A percentile compares a stretch with the other conserved stretches of the same genome.
Conservation (phyloP, 1,140 invertebrate species). For the Drosophila rhopaloa region DNA sequence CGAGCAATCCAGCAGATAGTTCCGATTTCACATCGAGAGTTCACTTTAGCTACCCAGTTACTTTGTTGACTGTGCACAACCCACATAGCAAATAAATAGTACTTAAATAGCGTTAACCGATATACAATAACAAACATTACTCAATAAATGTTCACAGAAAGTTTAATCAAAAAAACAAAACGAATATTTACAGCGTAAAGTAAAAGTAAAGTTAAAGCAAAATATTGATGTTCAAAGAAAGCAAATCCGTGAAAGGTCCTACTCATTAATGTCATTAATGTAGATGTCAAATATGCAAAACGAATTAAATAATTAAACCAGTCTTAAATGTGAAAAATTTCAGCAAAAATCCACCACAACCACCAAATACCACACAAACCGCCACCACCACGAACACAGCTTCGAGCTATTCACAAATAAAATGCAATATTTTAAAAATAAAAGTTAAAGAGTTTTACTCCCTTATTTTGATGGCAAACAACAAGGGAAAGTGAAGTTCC, state of each 20-base stretch:
- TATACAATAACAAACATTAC: conserved; percentile 68
- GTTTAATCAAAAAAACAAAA: conserved; percentile 74
- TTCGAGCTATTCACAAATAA: conserved; percentile 79
- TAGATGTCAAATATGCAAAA: conserved; percentile 68
- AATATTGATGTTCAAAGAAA: conserved; percentile 71
- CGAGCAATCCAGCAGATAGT: not conserved
- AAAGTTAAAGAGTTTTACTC: conserved; percentile 18
- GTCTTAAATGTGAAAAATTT: conserved; percentile 61
- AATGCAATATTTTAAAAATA: conserved; percentile 82
- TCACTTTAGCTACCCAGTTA: conserved; percentile 40
- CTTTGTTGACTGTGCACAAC: conserved; percentile 41
- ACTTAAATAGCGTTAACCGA: conserved; percentile 56
- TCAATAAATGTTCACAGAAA: conserved; percentile 73
- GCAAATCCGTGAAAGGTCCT: conserved; percentile 73
- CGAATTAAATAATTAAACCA: conserved; percentile 67
- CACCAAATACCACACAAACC: conserved; percentile 26
- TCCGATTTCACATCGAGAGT: conserved; percentile 13
- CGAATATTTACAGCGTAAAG: conserved; percentile 66
- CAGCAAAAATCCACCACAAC: conserved; percentile 45
- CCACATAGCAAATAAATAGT: conserved; percentile 44
- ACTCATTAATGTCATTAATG: conserved; percentile 63
- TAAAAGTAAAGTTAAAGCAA: conserved; percentile 54
- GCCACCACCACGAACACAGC: conserved; percentile 43
- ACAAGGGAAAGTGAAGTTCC: not conserved
- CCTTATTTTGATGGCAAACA: not conserved